Evolutionary conservation across 64 coral and sea anemone genomes (phyloP).

Genomic region (Dendrophyllia cribrosa): DNA sequence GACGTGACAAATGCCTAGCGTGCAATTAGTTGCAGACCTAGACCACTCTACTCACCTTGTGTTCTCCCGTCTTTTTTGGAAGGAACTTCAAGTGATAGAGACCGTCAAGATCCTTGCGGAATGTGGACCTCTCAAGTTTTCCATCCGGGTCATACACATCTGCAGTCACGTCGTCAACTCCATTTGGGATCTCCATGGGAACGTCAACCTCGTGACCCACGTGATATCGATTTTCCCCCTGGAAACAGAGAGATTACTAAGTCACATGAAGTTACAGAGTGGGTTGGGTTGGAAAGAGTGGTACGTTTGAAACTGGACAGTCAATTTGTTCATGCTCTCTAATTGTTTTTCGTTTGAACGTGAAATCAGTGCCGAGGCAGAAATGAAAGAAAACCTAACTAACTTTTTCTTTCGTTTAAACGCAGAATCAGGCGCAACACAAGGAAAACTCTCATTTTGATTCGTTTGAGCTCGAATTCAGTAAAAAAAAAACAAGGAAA

Average conservation of each 20-base stretch:
- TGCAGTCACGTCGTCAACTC: slow-evolving; percentile 82
- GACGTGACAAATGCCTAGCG: too few species aligned
- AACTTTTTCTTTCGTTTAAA: too few species aligned
- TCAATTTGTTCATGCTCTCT: neutral
- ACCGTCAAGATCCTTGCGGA: slow-evolving; percentile 73
- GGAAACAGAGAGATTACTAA: neutral
- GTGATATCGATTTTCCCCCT: slow-evolving; percentile 56
- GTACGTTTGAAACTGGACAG: too few species aligned
- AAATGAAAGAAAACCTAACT: too few species aligned
- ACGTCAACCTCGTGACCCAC: slow-evolving; percentile 80
- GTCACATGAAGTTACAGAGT: too few species aligned
- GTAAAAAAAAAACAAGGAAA: too few species aligned
- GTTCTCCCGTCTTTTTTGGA: slow-evolving; percentile 70
- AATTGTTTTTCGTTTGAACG: neutral
- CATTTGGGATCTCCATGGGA: slow-evolving; percentile 86
- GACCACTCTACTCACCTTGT: slow-evolving; percentile 21
- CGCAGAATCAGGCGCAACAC: too few species aligned
- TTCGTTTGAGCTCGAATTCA: too few species aligned
- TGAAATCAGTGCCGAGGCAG: too few species aligned
- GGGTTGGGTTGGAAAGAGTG: neutral
- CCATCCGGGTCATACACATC: slow-evolving; percentile 77
- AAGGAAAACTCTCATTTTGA: too few species aligned
- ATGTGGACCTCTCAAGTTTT: slow-evolving; percentile 68
- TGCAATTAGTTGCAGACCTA: too few species aligned
- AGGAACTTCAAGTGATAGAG: slow-evolving; percentile 77